Conservation (phyloP, 2,797 vertebrate genomes). For the Lutjanus argentimaculatus region DNA sequence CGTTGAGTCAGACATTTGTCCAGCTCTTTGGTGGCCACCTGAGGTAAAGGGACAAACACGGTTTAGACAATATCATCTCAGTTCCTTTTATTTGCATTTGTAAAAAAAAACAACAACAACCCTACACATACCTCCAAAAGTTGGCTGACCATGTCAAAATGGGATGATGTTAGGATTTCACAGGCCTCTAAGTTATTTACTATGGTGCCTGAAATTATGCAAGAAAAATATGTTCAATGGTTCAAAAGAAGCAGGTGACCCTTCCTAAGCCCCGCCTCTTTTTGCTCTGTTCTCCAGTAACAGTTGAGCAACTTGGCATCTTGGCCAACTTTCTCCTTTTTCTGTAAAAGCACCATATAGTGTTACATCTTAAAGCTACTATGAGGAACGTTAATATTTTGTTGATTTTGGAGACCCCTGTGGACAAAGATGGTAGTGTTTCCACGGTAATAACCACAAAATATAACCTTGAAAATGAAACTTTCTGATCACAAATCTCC, state of each 20-base stretch:
- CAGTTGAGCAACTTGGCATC: no score
- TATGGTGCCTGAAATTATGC: conserved; percentile 85
- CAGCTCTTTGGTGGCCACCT: conserved; percentile 90
- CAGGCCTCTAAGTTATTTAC: conserved; percentile 92
- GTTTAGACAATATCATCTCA: neutral
- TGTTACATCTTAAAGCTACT: no score
- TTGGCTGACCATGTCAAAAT: conserved; percentile 87
- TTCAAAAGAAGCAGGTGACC: neutral
- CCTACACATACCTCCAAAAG: conserved; percentile 90
- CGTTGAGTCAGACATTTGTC: conserved; percentile 89
- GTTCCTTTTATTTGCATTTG: neutral
- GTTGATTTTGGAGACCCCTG: no score
- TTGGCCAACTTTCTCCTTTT: no score
- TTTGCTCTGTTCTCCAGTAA: no score
- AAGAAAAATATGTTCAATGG: conserved; percentile 35
- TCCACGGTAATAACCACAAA: no score
- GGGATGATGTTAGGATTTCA: conserved; percentile 83
- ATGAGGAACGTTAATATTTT: no score
- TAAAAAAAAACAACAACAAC: neutral
- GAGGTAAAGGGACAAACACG: conserved; percentile 32
- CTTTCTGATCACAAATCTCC: no score
- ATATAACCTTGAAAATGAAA: no score
- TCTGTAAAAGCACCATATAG: no score
- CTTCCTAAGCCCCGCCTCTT: no score
- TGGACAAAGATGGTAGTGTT: no score